phyloP scores from a whole-genome alignment of 2,888 invertebrate species.

The Xanthia icteritia region DNA sequence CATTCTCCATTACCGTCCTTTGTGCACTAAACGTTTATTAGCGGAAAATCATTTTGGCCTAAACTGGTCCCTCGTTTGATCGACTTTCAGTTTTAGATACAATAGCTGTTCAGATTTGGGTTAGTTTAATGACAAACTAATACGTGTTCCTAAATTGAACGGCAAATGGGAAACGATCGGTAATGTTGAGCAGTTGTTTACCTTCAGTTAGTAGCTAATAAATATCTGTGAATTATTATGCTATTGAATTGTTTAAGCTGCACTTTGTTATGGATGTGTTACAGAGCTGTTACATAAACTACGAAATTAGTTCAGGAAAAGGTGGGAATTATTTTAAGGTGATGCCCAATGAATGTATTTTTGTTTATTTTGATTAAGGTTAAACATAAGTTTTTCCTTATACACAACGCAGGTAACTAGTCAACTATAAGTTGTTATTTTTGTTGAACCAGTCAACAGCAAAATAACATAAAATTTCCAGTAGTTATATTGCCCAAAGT shows the following conservation, averaged over 20 bases:
- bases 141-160: conserved; percentile 53
- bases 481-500: not conserved
- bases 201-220: conserved; percentile 28
- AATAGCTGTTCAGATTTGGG: conserved; percentile 62
- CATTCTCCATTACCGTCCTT: conserved; percentile 78
- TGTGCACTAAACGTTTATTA: conserved; percentile 78
- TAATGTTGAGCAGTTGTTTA: conserved; percentile 45
- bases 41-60: conserved; percentile 77
- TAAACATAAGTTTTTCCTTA: not conserved
- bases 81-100: conserved; percentile 69
- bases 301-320: not conserved
- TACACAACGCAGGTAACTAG: not conserved
- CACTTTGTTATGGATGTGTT: conserved; percentile 20
- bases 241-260: conserved; percentile 36
- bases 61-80: conserved; percentile 68
- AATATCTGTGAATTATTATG: conserved; percentile 30
- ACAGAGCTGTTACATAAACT: not conserved
- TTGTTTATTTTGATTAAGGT: not conserved
- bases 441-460: not conserved
- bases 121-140: conserved; percentile 61
- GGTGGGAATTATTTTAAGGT: not conserved
- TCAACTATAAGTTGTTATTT: not conserved
- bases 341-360: not conserved
- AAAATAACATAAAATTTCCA: not conserved
- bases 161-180: conserved; percentile 45